These are phyloP conservation scores for Stenchaetothrips biformis DNA, from an alignment of 2,888 invertebrate genomes.

Conservation along the genomic window DNA sequence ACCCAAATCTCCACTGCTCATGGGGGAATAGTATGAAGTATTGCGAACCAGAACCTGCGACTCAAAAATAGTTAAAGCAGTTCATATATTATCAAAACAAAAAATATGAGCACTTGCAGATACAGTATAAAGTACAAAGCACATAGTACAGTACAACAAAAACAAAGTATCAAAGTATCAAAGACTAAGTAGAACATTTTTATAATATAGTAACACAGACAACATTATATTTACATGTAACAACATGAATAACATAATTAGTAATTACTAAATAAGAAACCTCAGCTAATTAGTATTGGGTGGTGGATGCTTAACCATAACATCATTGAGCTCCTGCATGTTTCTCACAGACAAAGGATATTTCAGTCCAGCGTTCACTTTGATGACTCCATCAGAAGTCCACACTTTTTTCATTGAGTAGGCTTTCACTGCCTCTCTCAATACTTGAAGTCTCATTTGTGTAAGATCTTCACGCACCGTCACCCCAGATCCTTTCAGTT, in stretches of 20 bases:
- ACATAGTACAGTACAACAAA: not conserved
- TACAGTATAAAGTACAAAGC: not conserved
- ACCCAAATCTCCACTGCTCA: too few relatives aligned
- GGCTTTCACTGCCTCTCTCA: too few relatives aligned
- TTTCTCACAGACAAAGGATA: not conserved
- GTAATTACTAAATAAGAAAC: not conserved
- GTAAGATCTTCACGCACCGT: too few relatives aligned
- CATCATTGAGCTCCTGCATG: not conserved
- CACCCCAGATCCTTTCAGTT: too few relatives aligned
- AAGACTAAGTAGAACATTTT: not conserved
- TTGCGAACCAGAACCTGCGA: not conserved
- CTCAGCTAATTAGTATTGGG: not conserved
- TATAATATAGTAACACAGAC: not conserved
- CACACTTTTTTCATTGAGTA: too few relatives aligned
- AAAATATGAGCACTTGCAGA: too few relatives aligned
- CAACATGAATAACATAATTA: not conserved
- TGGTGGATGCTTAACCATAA: not conserved
- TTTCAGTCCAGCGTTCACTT: not conserved
- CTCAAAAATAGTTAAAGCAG: not conserved
- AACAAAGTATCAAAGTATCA: not conserved
- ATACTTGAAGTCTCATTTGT: too few relatives aligned
- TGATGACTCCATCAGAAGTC: too few relatives aligned
- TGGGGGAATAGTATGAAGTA: not conserved
- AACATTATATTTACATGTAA: not conserved
- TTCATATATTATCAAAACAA: not conserved